phyloP scores from a whole-genome alignment of 2,113 vertebrate genomes.

The Chamaea fasciata region DNA sequence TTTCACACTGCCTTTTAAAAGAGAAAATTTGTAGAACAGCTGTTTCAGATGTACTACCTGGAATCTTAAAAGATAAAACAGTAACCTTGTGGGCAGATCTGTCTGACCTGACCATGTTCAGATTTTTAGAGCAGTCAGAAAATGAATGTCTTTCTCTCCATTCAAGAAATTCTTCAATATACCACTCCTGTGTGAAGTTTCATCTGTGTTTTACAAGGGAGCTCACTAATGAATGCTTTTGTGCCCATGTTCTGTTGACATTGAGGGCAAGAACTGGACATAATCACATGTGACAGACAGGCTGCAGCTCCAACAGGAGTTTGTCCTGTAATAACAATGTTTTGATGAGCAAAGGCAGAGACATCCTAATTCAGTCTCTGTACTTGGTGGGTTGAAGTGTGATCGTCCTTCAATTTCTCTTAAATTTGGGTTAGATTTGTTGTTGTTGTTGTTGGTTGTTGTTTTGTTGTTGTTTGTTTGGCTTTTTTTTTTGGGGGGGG shows the following conservation, averaged over 20 bases:
- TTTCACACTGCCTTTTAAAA: neutral
- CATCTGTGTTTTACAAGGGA: neutral
- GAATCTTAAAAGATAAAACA: neutral
- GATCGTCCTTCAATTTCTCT: neutral
- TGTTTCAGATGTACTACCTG: neutral
- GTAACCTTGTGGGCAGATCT: neutral
- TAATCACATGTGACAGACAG: neutral
- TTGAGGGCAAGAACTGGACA: neutral
- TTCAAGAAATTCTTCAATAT: neutral
- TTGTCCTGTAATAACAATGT: neutral
- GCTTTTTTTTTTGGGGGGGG: too few species aligned
- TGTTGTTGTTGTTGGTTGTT: neutral
- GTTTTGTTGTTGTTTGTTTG: neutral
- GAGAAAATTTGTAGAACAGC: neutral
- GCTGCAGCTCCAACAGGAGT: neutral
- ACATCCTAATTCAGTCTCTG: neutral
- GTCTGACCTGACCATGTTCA: neutral
- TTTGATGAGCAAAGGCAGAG: neutral
- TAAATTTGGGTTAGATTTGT: too few species aligned
- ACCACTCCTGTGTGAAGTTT: neutral
- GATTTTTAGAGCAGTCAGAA: neutral
- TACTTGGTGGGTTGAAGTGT: neutral
- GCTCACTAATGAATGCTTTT: neutral
- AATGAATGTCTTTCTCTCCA: neutral
- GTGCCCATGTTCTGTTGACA: neutral